Evolutionary conservation across 2,113 vertebrate genomes (phyloP).

Genomic region (Sclerurus mexicanus): DNA sequence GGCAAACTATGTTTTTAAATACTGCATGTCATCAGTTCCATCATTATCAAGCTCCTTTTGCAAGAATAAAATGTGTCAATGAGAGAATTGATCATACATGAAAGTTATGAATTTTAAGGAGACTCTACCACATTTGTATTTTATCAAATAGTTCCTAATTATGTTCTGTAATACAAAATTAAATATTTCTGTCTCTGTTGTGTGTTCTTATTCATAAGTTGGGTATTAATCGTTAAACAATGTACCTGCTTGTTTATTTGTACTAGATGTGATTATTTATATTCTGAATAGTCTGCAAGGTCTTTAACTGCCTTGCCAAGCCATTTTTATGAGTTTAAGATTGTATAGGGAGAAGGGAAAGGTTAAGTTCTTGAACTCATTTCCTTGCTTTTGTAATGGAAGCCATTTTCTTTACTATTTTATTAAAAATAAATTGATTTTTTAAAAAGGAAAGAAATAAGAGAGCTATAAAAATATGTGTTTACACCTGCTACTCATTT

Average conservation of each 20-base stretch:
- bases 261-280: constrained; percentile 65
- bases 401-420: constrained; percentile 31
- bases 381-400: constrained; percentile 25
- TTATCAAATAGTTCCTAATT: constrained; percentile 70
- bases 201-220: constrained; percentile 64
- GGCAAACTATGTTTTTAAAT: neutral
- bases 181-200: constrained; percentile 66
- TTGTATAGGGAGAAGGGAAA: constrained; percentile 45
- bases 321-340: constrained; percentile 58
- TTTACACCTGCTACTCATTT: neutral
- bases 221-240: constrained; percentile 60
- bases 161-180: constrained; percentile 69
- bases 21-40: neutral
- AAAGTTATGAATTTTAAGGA: constrained; percentile 42
- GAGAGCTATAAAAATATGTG: neutral
- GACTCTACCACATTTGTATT: constrained; percentile 20
- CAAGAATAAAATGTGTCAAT: neutral
- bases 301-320: constrained; percentile 37
- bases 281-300: constrained; percentile 48
- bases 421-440: constrained; percentile 57
- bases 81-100: neutral
- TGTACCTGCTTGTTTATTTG: constrained; percentile 67
- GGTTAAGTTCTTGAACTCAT: constrained; percentile 1
- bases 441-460: constrained; percentile 32
- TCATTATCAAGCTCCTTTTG: neutral